Conservation (phyloP, 2,888 invertebrate species). For the Spisula subtruncata region DNA sequence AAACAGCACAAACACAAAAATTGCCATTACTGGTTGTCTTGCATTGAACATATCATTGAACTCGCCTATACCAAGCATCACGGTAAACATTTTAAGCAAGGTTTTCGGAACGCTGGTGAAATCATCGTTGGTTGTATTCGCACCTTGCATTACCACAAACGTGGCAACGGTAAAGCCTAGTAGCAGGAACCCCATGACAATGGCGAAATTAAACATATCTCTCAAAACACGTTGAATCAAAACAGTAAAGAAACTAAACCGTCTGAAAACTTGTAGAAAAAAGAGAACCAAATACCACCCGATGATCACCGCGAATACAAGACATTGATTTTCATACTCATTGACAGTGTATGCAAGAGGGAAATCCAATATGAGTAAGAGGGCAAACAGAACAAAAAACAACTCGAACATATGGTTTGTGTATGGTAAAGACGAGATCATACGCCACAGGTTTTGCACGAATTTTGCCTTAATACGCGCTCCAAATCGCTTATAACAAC, state of each 20-base stretch:
- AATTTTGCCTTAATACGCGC: background rate
- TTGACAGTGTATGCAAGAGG: background rate
- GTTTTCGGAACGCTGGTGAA: slow-evolving; percentile 33
- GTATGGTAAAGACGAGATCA: background rate
- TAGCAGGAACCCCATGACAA: slow-evolving; percentile 31
- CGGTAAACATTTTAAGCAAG: slow-evolving; percentile 43
- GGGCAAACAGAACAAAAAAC: slow-evolving; percentile 14
- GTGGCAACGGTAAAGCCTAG: slow-evolving; percentile 42
- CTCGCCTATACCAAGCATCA: slow-evolving; percentile 49
- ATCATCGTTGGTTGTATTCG: slow-evolving; percentile 24
- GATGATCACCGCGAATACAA: slow-evolving; percentile 35
- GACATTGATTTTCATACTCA: slow-evolving; percentile 31
- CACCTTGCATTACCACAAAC: slow-evolving; percentile 51
- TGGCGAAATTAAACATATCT: slow-evolving; percentile 40
- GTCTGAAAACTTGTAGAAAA: slow-evolving; percentile 39
- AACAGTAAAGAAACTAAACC: slow-evolving; percentile 49
- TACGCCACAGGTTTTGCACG: background rate
- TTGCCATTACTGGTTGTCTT: slow-evolving; percentile 18
- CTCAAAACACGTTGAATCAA: slow-evolving; percentile 25
- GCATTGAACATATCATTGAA: slow-evolving; percentile 20
- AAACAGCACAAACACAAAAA: slow-evolving; percentile 38
- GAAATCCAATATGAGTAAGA: background rate
- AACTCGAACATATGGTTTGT: slow-evolving; percentile 7
- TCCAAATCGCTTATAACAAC: background rate
- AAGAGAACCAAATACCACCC: slow-evolving; percentile 47